phyloP scores from a whole-genome alignment of 2,113 vertebrate genomes.

The Marmota monax region DNA sequence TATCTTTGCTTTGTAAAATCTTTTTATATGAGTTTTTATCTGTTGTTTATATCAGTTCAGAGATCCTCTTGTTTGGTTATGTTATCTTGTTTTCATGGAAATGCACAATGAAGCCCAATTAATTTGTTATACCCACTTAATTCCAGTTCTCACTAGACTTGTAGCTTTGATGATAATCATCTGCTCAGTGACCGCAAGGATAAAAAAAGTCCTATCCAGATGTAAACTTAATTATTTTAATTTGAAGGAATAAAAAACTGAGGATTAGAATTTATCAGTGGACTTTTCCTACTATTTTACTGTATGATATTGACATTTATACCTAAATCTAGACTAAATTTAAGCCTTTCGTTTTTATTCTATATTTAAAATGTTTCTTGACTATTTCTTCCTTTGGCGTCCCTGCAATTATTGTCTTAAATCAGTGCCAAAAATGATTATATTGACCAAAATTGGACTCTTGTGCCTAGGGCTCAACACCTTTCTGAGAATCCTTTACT shows the following conservation, averaged over 20 bases:
- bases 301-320: not conserved
- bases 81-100: constrained; percentile 58
- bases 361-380: not conserved
- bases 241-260: constrained; percentile 22
- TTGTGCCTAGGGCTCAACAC: not conserved
- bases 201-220: not conserved
- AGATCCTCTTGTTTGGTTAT: constrained; percentile 5
- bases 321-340: not conserved
- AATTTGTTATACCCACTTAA: constrained; percentile 52
- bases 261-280: not conserved
- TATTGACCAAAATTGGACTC: not conserved
- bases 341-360: not conserved
- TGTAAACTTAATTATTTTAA: constrained; percentile 25
- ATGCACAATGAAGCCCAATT: constrained; percentile 27
- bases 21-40: not conserved
- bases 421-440: not conserved
- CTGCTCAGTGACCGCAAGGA: not conserved
- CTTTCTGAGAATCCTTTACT: not conserved
- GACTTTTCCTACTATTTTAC: not conserved
- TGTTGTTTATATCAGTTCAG: constrained; percentile 11
- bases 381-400: not conserved
- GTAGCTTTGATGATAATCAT: constrained; percentile 56
- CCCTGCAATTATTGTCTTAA: not conserved
- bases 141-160: constrained; percentile 42
- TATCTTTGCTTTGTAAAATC: constrained; percentile 27